Evolutionary conservation across 2,113 vertebrate species (phyloP).

Genomic region (Nothobranchius kuhntae): DNA sequence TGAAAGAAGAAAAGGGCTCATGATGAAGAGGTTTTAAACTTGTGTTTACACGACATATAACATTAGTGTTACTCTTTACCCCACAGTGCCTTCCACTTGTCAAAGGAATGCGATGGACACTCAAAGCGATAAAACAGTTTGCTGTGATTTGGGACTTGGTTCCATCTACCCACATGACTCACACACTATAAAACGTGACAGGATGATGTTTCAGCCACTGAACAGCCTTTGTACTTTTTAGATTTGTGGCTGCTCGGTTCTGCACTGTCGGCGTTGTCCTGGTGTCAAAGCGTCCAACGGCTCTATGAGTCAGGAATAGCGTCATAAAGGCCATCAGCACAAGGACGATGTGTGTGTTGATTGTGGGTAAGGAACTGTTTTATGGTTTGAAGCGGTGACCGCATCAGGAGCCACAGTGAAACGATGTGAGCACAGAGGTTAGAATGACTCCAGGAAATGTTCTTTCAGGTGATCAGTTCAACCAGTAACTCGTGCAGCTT

Average conservation of each 20-base stretch:
- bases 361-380: conserved; percentile 49
- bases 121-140: conserved; percentile 22
- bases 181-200: conserved; percentile 30
- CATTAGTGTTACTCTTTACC: not conserved
- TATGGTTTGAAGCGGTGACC: conserved; percentile 27
- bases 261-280: conserved; percentile 13
- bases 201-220: conserved; percentile 26
- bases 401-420: conserved; percentile 4
- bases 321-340: conserved; percentile 37
- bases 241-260: conserved; percentile 40
- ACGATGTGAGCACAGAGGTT: conserved; percentile 15
- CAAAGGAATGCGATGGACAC: conserved; percentile 10
- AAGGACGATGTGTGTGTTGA: conserved; percentile 24
- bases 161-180: conserved; percentile 39
- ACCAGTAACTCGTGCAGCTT: not conserved
- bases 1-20: too few relatives aligned
- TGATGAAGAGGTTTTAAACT: not conserved
- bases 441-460: not conserved
- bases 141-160: conserved; percentile 15
- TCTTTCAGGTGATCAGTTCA: not conserved
- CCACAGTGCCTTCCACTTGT: conserved; percentile 2
- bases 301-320: conserved; percentile 54
- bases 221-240: conserved; percentile 19
- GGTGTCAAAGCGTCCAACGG: conserved; percentile 44
- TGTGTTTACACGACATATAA: conserved; percentile 12